These are phyloP conservation scores for Automeris io DNA, from an alignment of 2,888 invertebrate species.

Conservation along the genomic window DNA sequence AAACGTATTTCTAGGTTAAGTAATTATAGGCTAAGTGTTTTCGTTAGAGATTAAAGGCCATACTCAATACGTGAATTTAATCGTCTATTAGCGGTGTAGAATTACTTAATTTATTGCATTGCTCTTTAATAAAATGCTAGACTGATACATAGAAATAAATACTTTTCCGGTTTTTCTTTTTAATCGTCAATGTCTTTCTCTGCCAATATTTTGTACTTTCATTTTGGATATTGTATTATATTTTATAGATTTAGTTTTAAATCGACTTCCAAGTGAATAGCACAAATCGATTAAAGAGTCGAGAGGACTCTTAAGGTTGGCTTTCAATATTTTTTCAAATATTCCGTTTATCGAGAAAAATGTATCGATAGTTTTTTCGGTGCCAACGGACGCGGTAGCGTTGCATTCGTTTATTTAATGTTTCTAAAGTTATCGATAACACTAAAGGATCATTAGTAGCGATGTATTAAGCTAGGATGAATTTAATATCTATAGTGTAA, in stretches of 20 bases:
- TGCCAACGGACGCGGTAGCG: constrained; percentile 40
- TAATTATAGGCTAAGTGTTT: constrained; percentile 55
- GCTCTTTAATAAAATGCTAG: constrained; percentile 46
- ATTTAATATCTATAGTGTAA: constrained; percentile 54
- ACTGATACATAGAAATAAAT: constrained; percentile 38
- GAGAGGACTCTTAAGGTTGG: constrained; percentile 40
- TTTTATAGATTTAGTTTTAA: constrained; percentile 25
- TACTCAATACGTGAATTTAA: constrained; percentile 67
- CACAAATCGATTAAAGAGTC: constrained; percentile 54
- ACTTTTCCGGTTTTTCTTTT: constrained; percentile 21
- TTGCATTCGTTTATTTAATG: constrained; percentile 28
- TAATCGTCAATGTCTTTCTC: constrained; percentile 26
- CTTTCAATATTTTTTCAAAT: constrained; percentile 52
- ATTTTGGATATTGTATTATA: constrained; percentile 40
- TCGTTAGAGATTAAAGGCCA: constrained; percentile 60
- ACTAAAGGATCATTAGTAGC: constrained; percentile 32
- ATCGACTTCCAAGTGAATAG: constrained; percentile 61
- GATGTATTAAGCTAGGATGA: constrained; percentile 56
- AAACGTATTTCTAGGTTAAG: constrained; percentile 53
- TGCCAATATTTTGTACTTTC: constrained; percentile 36
- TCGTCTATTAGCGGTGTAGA: constrained; percentile 49
- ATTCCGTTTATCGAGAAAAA: constrained; percentile 24
- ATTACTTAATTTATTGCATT: constrained; percentile 39
- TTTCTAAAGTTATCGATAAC: constrained; percentile 40
- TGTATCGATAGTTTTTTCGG: constrained; percentile 26